phyloP scores from a whole-genome alignment of 2,797 vertebrate genomes.

The Enteromius paludinosus region DNA sequence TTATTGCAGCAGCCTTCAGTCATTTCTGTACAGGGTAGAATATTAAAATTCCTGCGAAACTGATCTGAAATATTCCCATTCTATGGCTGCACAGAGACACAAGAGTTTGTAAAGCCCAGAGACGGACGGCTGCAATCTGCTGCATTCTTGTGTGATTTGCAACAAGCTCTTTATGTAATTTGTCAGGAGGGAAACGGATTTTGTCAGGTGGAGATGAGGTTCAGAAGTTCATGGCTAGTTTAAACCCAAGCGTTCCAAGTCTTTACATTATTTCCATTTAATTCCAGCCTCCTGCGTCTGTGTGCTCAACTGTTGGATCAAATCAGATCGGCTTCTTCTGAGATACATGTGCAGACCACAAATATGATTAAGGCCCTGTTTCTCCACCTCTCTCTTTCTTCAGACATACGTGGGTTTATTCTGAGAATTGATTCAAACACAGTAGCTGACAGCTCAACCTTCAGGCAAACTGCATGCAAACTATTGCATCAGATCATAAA shows the following conservation, averaged over 20 bases:
- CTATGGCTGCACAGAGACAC: conserved; percentile 54
- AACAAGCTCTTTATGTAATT: conserved; percentile 66
- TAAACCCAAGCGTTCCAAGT: conserved; percentile 73
- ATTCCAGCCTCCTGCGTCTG: conserved; percentile 37
- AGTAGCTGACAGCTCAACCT: not conserved
- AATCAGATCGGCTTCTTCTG: conserved; percentile 20
- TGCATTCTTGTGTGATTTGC: conserved; percentile 63
- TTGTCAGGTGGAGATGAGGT: conserved; percentile 75
- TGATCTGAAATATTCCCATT: conserved; percentile 58
- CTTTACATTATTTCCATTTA: conserved; percentile 72
- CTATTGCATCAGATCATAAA: not conserved
- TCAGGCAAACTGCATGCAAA: not conserved
- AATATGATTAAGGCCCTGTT: not conserved
- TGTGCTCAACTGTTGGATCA: conserved; percentile 13
- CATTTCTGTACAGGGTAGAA: not conserved
- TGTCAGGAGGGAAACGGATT: conserved; percentile 70
- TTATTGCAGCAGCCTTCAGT: not conserved
- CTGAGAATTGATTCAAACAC: not conserved
- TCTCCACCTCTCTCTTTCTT: not conserved
- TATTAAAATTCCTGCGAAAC: conserved; percentile 15
- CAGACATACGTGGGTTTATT: not conserved
- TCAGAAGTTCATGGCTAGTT: conserved; percentile 76
- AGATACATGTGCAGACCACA: conserved; percentile 56
- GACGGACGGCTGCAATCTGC: conserved; percentile 64
- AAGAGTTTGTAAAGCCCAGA: conserved; percentile 59